These are phyloP conservation scores for Pollachius pollachius DNA, from an alignment of 2,113 vertebrate genomes.

Conservation along the genomic window DNA sequence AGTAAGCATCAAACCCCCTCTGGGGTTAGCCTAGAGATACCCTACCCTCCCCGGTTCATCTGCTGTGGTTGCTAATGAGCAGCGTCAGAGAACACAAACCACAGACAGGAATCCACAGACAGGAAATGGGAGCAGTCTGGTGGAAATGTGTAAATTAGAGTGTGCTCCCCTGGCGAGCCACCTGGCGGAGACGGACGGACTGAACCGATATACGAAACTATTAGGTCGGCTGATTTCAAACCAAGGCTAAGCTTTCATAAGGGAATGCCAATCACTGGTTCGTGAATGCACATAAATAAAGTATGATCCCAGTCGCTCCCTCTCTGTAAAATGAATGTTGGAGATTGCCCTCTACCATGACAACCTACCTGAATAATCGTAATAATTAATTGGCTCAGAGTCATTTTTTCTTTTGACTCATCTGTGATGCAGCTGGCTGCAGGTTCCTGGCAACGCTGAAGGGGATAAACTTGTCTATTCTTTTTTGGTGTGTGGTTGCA, in stretches of 20 bases:
- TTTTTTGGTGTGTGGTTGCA: neutral
- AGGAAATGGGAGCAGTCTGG: slow-evolving; percentile 50
- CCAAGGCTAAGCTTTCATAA: slow-evolving; percentile 17
- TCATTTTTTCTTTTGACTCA: too few relatives aligned
- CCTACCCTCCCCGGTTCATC: slow-evolving; percentile 44
- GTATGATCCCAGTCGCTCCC: neutral
- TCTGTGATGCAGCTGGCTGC: neutral
- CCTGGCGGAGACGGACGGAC: slow-evolving; percentile 39
- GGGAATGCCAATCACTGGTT: slow-evolving; percentile 38
- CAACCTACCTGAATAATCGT: too few relatives aligned
- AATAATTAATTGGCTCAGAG: too few relatives aligned
- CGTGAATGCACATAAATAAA: slow-evolving; percentile 11
- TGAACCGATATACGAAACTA: slow-evolving; percentile 45
- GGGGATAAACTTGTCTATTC: too few relatives aligned
- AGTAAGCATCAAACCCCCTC: slow-evolving; percentile 13
- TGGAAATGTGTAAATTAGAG: slow-evolving; percentile 44
- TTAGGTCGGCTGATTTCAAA: slow-evolving; percentile 35
- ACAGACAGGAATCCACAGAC: slow-evolving; percentile 43
- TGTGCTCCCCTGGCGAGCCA: slow-evolving; percentile 38
- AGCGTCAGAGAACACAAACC: slow-evolving; percentile 32
- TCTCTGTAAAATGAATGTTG: neutral
- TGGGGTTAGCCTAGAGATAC: slow-evolving; percentile 36
- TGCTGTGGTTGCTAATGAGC: slow-evolving; percentile 67
- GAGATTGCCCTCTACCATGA: neutral
- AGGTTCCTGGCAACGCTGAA: neutral